phyloP scores from a whole-genome alignment of 2,888 invertebrate species.

The Zhuqinia jingwanae region DNA sequence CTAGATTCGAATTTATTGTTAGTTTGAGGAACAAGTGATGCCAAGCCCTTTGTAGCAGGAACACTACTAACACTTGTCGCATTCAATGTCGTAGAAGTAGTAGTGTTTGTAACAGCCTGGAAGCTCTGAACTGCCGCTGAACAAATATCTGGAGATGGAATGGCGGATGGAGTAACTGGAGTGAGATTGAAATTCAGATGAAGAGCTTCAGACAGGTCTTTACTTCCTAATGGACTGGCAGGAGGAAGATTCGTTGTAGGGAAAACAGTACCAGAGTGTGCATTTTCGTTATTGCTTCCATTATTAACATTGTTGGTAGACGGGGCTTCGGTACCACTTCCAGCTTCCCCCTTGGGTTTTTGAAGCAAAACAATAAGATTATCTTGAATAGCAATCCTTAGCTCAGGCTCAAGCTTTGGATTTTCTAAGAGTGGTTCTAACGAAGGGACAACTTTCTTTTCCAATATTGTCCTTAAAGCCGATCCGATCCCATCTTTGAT shows the following conservation, averaged over 20 bases:
- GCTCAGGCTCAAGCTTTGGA: slow-evolving; percentile 91
- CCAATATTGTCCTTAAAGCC: slow-evolving; percentile 91
- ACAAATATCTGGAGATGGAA: slow-evolving; percentile 56
- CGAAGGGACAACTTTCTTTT: slow-evolving; percentile 95
- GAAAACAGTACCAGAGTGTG: slow-evolving; percentile 21
- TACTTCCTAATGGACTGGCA: slow-evolving; percentile 7
- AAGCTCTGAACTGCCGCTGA: slow-evolving; percentile 35
- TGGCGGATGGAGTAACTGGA: background rate
- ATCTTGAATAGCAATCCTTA: slow-evolving; percentile 91
- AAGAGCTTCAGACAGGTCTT: slow-evolving; percentile 50
- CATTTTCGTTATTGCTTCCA: slow-evolving; percentile 53
- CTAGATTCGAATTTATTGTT: slow-evolving; percentile 56
- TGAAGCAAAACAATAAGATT: slow-evolving; percentile 81
- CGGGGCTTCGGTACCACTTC: background rate
- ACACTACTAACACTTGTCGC: background rate
- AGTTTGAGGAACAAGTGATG: slow-evolving; percentile 43
- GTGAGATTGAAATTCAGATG: slow-evolving; percentile 39
- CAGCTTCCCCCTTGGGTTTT: slow-evolving; percentile 40
- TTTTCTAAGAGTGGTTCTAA: slow-evolving; percentile 93
- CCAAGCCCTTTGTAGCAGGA: slow-evolving; percentile 25
- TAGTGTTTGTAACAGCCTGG: slow-evolving; percentile 8
- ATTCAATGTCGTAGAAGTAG: background rate
- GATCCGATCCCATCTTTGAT: slow-evolving; percentile 91
- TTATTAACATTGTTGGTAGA: slow-evolving; percentile 55
- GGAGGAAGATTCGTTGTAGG: slow-evolving; percentile 47